These are phyloP conservation scores for Pagetopsis macropterus DNA, from an alignment of 2,797 vertebrate genomes.

Conservation along the genomic window DNA sequence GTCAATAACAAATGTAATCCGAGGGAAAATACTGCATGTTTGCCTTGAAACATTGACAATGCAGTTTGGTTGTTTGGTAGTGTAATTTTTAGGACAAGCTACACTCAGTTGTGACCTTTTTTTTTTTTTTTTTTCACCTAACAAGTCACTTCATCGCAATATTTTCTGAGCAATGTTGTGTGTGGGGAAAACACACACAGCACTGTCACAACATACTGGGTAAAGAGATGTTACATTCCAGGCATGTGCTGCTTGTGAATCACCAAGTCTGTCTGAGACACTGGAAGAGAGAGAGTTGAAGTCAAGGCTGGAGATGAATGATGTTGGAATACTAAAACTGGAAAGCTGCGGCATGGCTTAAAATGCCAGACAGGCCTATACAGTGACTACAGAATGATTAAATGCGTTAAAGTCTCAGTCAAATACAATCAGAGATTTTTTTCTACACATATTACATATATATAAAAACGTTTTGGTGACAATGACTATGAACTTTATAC, in stretches of 20 bases:
- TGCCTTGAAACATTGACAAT: too few relatives aligned
- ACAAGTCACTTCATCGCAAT: background rate
- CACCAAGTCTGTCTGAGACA: conserved; percentile 27
- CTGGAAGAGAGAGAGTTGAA: conserved; percentile 40
- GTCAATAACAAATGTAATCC: too few relatives aligned
- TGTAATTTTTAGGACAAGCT: too few relatives aligned
- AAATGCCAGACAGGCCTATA: background rate
- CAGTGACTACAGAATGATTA: background rate
- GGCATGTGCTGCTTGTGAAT: conserved; percentile 35
- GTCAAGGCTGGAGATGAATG: conserved; percentile 22
- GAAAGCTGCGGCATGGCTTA: conserved; percentile 6
- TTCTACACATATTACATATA: too few relatives aligned
- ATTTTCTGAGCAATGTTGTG: background rate
- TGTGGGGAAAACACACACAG: background rate
- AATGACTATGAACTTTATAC: too few relatives aligned
- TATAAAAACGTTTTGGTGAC: too few relatives aligned
- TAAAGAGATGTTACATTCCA: conserved; percentile 26
- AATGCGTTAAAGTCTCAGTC: background rate
- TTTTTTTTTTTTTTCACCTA: background rate
- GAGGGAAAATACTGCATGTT: too few relatives aligned
- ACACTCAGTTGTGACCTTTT: background rate
- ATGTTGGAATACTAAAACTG: conserved; percentile 1
- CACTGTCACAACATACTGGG: conserved; percentile 37
- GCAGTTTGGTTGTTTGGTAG: too few relatives aligned
- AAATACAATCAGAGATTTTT: too few relatives aligned